Conservation (phyloP, 1,140 invertebrate species). For the Chironomus striatipennis region DNA sequence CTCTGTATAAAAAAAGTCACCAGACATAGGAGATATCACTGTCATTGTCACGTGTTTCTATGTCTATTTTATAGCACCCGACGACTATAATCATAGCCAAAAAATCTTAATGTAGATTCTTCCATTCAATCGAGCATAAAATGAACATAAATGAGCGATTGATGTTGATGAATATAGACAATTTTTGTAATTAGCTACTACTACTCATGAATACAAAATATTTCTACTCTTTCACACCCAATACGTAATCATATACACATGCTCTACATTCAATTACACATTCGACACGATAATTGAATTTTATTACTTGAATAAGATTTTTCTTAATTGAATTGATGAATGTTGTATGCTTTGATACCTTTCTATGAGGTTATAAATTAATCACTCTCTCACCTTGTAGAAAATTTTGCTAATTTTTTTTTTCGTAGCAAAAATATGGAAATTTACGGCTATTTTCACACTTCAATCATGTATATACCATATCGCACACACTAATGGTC, state of each 20-base stretch:
- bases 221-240: not conserved
- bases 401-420: not conserved
- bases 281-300: constrained; percentile 13
- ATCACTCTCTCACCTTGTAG: not conserved
- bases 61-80: not conserved
- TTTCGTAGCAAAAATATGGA: not conserved
- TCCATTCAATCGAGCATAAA: constrained; percentile 1
- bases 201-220: not conserved
- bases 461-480: no score
- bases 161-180: not conserved
- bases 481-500: not conserved
- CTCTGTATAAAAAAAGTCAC: not conserved
- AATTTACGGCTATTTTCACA: no score
- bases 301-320: not conserved
- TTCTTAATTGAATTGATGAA: not conserved
- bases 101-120: not conserved
- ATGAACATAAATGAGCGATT: not conserved
- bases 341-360: no score
- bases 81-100: not conserved
- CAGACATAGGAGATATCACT: not conserved
- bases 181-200: not conserved
- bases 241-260: not conserved
- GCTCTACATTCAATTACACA: not conserved
- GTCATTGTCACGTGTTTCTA: constrained; percentile 7
- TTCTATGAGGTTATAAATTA: no score